Percentiles rank a stretch among this genome's conserved stretches.
Conservation (phyloP, 2,797 vertebrate genomes). For the Rostrhamus sociabilis region DNA sequence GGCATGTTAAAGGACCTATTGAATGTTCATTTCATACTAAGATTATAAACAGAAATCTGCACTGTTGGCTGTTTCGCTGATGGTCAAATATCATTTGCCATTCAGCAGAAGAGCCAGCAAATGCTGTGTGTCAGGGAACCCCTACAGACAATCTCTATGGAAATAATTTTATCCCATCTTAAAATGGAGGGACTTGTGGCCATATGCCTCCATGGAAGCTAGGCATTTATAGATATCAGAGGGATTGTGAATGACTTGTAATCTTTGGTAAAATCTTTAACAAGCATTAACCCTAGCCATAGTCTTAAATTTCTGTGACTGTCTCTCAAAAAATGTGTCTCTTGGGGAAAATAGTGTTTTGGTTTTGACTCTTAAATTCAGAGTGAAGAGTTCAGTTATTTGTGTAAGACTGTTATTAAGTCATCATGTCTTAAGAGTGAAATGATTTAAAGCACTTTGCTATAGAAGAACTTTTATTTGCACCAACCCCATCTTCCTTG, state of each 20-base stretch:
- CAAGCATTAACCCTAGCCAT: background rate
- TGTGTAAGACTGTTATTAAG: background rate
- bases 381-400: constrained; percentile 32
- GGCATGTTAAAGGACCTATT: background rate
- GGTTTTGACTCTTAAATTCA: constrained; percentile 5
- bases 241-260: background rate
- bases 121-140: background rate
- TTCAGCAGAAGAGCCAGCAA: background rate
- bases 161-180: background rate
- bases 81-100: background rate
- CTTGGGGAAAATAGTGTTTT: background rate
- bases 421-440: constrained; percentile 4
- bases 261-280: constrained; percentile 23
- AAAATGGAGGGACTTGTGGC: background rate
- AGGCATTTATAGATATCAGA: constrained; percentile 17
- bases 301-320: constrained; percentile 16
- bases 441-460: background rate
- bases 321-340: background rate
- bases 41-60: background rate
- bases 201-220: background rate
- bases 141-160: background rate
- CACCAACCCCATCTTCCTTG: background rate
- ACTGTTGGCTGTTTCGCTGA: background rate
- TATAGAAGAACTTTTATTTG: background rate
- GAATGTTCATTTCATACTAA: background rate